Percentiles rank a stretch among this genome's conserved stretches.
These are phyloP conservation scores for Megalops atlanticus DNA, from an alignment of 2,113 vertebrate genomes.

Conservation along the genomic window DNA sequence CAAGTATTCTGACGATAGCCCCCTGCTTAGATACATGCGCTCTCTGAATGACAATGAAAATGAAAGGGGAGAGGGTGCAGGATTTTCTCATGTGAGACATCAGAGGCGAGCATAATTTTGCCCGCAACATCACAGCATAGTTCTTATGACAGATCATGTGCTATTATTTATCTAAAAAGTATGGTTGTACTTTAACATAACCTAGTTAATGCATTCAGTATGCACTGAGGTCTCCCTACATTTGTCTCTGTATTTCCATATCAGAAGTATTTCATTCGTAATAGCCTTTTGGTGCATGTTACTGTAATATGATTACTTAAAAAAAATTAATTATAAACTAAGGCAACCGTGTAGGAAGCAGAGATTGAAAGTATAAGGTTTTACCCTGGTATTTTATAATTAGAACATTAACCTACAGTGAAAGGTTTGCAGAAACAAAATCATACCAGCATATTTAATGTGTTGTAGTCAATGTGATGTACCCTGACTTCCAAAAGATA, in stretches of 20 bases:
- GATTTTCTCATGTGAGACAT: conserved; percentile 29
- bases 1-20: conserved; percentile 37
- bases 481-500: too few species aligned
- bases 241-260: conserved; percentile 35
- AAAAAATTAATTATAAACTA: not conserved
- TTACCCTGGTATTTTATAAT: too few species aligned
- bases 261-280: conserved; percentile 31
- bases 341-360: too few species aligned
- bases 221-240: conserved; percentile 37
- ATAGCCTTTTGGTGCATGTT: not conserved
- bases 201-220: conserved; percentile 45
- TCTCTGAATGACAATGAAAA: conserved; percentile 25
- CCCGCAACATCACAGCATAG: conserved; percentile 26
- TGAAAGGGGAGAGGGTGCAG: conserved; percentile 16
- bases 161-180: conserved; percentile 44
- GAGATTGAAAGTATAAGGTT: too few species aligned
- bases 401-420: too few species aligned
- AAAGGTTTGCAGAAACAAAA: too few species aligned
- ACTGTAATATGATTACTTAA: not conserved
- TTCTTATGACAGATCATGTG: conserved; percentile 42
- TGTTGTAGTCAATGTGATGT: not conserved
- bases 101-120: conserved; percentile 34
- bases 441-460: not conserved
- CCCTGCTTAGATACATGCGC: conserved; percentile 19
- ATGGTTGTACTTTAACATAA: conserved; percentile 35